These are phyloP conservation scores for Sarcophaga carnaria DNA, from an alignment of 2,888 invertebrate species.

Conservation along the genomic window DNA sequence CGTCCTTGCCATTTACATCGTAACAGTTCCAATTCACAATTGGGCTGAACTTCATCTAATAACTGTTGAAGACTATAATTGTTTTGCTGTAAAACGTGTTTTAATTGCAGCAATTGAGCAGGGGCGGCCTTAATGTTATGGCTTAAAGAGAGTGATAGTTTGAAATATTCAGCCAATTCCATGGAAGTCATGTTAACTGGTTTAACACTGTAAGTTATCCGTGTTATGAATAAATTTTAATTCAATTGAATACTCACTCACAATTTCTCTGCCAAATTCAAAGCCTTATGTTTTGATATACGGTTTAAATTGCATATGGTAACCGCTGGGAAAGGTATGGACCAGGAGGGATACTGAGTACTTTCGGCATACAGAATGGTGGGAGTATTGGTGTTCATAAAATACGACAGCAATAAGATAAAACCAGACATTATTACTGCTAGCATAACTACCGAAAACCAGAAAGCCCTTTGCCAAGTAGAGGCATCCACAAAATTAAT, in stretches of 20 bases:
- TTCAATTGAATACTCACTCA: slow-evolving; percentile 77
- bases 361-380: slow-evolving; percentile 83
- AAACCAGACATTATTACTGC: slow-evolving; percentile 83
- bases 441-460: slow-evolving; percentile 83
- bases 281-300: slow-evolving; percentile 80
- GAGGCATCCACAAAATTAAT: slow-evolving; percentile 75
- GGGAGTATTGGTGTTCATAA: slow-evolving; percentile 83
- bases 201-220: slow-evolving; percentile 27
- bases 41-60: slow-evolving; percentile 80
- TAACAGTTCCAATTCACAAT: slow-evolving; percentile 83
- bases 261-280: slow-evolving; percentile 78
- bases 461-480: slow-evolving; percentile 79
- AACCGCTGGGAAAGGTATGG: slow-evolving; percentile 83
- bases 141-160: slow-evolving; percentile 69
- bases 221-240: too few relatives aligned
- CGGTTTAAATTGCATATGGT: slow-evolving; percentile 83
- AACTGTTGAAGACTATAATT: slow-evolving; percentile 73
- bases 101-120: slow-evolving; percentile 69
- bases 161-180: slow-evolving; percentile 70
- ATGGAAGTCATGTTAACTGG: slow-evolving; percentile 26
- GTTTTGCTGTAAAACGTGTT: slow-evolving; percentile 70
- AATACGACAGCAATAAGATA: slow-evolving; percentile 84
- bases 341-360: slow-evolving; percentile 82
- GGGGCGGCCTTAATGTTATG: slow-evolving; percentile 57
- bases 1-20: slow-evolving; percentile 85